Conservation (phyloP, 2,888 invertebrate genomes). For the Thymelicus acteon region DNA sequence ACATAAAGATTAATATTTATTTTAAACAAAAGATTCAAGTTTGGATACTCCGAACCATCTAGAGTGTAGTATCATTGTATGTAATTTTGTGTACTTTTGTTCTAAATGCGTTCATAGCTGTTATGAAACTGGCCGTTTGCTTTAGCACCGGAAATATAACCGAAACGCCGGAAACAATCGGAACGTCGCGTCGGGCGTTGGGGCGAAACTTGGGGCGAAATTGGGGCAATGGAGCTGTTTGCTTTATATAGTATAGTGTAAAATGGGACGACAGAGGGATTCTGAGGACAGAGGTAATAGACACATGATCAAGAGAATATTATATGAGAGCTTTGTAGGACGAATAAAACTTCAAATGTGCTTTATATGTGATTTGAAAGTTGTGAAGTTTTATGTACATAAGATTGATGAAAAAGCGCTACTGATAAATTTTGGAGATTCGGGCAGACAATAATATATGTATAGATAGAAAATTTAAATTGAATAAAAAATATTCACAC, state of each 20-base stretch:
- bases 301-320: not conserved
- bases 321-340: not conserved
- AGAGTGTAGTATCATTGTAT: too few species aligned
- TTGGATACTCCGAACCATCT: too few species aligned
- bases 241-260: not conserved
- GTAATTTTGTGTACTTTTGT: slow-evolving; percentile 15
- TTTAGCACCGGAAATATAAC: slow-evolving; percentile 48
- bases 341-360: too few species aligned
- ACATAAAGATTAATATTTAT: too few species aligned
- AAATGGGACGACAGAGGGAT: slow-evolving; percentile 9
- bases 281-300: not conserved
- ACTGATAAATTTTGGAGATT: too few species aligned
- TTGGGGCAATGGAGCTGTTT: slow-evolving; percentile 30
- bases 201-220: slow-evolving; percentile 25
- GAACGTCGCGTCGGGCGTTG: slow-evolving; percentile 47
- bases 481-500: too few species aligned
- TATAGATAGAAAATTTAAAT: too few species aligned
- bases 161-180: slow-evolving; percentile 50
- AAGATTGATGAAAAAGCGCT: too few species aligned
- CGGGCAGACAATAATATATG: too few species aligned
- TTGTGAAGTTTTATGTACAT: too few species aligned
- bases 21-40: too few species aligned
- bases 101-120: slow-evolving; percentile 19
- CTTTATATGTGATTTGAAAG: too few species aligned
- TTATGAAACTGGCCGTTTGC: slow-evolving; percentile 21